Base-by-base conservation (phyloP, 2,888 invertebrate species). In the Netelia virgata region DNA sequence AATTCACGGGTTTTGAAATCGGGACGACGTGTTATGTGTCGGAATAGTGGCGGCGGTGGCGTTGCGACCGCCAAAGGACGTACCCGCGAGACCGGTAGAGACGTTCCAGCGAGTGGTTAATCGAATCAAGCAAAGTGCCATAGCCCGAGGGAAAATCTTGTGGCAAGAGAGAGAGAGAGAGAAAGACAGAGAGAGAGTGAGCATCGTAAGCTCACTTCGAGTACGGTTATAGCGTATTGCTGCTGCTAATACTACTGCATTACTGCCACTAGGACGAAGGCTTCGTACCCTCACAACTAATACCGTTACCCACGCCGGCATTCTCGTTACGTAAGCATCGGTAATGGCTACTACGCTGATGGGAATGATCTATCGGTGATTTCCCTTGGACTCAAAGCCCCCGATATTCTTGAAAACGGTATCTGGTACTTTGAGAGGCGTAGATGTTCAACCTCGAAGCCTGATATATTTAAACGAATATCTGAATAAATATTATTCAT, bases 101-200 rank as follows among this genome's bases (percentile, higher is more conserved):
- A 88, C 86, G 87, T 89, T 89, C 86, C 88, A 90, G 89, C 86
- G 89, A 90, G 87, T 89, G 87, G 87, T 88, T 90, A 90, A 90
- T 90, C 88, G 90, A 85, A 86, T 90, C 86, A 90, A 88, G 88
- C 82, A 87, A 89, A 90, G 89, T 90, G 90, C 88, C 85, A 86
- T 79, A 85, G 86, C 85, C 83, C 63, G 43, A 69, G 78, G 82
- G 82, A 77, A 76, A 74, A 61, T 47, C 79, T 83, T 36, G 66
- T 57, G 73, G 47, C 8, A 47, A 68, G 63, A 73, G 77, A 43
- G 64, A 68, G 63, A 73, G 69, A 20, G 64, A 68, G 50, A 64
- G n/a, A 23, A n/a, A 43, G 64, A 68, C 57, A 73, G 69, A 20
- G 64, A 68, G 50, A 64, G n/a, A 23, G 11, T 2, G 68, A 50